These are phyloP conservation scores for Sceloporus undulatus DNA, from an alignment of 2,113 vertebrate species.

Conservation along the genomic window DNA sequence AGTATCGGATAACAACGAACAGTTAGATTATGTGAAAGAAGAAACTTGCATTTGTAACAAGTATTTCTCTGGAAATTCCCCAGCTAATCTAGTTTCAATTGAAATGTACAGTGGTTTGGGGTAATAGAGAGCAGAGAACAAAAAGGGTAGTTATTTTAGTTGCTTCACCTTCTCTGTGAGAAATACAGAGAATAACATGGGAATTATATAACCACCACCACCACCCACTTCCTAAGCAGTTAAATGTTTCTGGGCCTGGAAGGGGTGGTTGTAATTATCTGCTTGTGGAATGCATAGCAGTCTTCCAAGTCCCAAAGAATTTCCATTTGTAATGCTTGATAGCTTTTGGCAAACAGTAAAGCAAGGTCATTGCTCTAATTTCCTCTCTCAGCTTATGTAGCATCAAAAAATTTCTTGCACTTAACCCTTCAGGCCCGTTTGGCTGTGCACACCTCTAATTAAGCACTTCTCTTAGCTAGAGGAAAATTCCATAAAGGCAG, in stretches of 20 bases:
- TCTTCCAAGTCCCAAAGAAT: background rate
- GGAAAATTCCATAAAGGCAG: slow-evolving; percentile 16
- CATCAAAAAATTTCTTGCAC: background rate
- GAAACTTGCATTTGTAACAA: fast-evolving
- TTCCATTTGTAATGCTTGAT: background rate
- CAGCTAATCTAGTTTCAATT: background rate
- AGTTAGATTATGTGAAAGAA: fast-evolving
- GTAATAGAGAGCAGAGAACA: fast-evolving
- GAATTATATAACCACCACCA: background rate
- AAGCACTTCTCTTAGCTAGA: background rate
- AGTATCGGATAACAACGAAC: fast-evolving
- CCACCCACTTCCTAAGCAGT: background rate
- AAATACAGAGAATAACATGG: background rate
- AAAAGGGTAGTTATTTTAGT: background rate
- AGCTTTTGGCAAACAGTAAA: background rate
- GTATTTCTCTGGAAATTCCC: background rate
- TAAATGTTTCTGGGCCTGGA: background rate
- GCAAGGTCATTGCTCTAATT: slow-evolving; percentile 24
- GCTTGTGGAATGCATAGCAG: background rate
- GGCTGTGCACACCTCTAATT: background rate
- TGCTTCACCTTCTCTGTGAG: background rate
- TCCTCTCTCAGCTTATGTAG: background rate
- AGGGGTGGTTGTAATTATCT: background rate
- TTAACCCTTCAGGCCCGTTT: background rate
- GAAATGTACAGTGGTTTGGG: background rate